A percentile compares a stretch with the other conserved stretches of the same genome.
phyloP scores from a whole-genome alignment of 2,888 invertebrate species.

The Lysandra coridon region DNA sequence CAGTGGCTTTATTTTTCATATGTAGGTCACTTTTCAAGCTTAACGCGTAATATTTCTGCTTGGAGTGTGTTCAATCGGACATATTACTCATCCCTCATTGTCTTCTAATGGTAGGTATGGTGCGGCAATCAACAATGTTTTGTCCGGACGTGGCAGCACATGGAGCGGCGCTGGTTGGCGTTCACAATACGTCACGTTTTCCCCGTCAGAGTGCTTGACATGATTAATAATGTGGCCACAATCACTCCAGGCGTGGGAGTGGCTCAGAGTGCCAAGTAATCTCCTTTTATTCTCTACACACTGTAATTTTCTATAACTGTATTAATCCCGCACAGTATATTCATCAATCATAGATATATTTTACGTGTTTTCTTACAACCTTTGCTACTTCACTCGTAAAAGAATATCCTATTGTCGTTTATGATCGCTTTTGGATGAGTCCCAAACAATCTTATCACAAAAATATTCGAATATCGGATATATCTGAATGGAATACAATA shows the following conservation, averaged over 20 bases:
- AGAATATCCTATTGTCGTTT: no score
- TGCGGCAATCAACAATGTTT: constrained; percentile 56
- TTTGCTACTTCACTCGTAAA: no score
- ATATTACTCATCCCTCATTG: not conserved
- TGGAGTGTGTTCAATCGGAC: not conserved
- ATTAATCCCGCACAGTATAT: not conserved
- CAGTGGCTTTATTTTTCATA: not conserved
- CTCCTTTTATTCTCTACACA: constrained; percentile 30
- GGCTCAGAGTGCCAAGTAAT: constrained; percentile 53
- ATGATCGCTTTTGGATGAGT: not conserved
- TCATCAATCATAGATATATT: no score
- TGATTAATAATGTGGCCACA: constrained; percentile 49
- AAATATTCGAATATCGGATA: not conserved
- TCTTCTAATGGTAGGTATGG: constrained; percentile 51
- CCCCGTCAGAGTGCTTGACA: constrained; percentile 58
- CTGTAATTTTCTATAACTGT: not conserved
- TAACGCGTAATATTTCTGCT: not conserved
- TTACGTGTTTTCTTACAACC: no score
- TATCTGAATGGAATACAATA: not conserved
- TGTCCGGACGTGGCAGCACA: constrained; percentile 67
- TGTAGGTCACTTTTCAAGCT: not conserved
- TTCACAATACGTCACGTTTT: constrained; percentile 64
- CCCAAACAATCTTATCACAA: not conserved
- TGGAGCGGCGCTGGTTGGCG: constrained; percentile 62
- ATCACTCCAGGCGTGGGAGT: constrained; percentile 51